phyloP scores from a whole-genome alignment of 1,140 invertebrate species.

The Orchestia grillus region DNA sequence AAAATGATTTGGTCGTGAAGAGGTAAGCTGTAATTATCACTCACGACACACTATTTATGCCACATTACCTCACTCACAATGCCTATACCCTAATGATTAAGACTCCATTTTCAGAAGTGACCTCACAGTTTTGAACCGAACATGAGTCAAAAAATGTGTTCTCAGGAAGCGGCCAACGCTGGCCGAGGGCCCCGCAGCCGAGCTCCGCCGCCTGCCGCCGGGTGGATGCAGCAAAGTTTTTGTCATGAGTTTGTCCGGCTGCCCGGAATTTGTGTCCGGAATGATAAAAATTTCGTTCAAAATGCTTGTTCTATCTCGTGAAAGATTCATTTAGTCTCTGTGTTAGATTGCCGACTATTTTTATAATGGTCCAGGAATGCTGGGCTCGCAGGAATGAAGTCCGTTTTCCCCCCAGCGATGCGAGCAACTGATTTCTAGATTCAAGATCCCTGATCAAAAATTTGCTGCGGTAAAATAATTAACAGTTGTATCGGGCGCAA shows the following conservation, averaged over 20 bases:
- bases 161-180: not conserved
- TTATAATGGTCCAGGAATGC: not conserved
- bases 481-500: not conserved
- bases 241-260: not conserved
- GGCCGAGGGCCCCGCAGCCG: not conserved
- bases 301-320: slow-evolving; percentile 23
- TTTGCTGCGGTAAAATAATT: not conserved
- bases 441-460: not conserved
- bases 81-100: not conserved
- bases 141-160: not conserved
- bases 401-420: not conserved
- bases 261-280: not conserved
- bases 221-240: not conserved
- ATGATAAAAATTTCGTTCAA: slow-evolving; percentile 16
- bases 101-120: not conserved
- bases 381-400: not conserved
- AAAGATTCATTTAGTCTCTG: slow-evolving; percentile 16
- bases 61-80: not conserved
- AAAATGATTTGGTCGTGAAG: too few relatives aligned
- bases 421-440: not conserved
- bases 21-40: too few relatives aligned
- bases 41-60: too few relatives aligned
- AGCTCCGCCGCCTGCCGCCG: not conserved
- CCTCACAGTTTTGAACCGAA: not conserved
- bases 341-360: not conserved